phyloP scores from a whole-genome alignment of 2,797 vertebrate genomes.

The Coracias cyanogaster region DNA sequence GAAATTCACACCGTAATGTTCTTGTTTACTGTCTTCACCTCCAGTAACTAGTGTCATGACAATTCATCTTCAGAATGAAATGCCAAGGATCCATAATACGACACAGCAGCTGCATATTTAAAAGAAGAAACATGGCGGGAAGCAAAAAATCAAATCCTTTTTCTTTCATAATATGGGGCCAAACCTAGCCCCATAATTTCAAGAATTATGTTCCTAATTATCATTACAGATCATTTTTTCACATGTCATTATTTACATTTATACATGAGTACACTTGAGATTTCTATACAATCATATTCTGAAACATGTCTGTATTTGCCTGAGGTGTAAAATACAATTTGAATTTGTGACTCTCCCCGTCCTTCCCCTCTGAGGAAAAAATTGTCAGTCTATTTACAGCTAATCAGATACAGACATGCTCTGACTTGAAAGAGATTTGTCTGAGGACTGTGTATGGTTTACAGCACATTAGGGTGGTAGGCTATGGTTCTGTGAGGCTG shows the following conservation, averaged over 20 bases:
- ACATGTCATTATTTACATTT: neutral
- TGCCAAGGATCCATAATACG: neutral
- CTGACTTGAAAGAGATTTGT: constrained; percentile 14
- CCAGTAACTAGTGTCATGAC: neutral
- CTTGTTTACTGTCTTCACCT: neutral
- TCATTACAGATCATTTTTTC: neutral
- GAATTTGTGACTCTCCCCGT: neutral
- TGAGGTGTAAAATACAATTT: constrained; percentile 1
- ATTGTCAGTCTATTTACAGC: constrained; percentile 5
- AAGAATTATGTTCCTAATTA: neutral
- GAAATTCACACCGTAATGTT: neutral
- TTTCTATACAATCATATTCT: neutral
- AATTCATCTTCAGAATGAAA: constrained; percentile 3
- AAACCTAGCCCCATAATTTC: neutral
- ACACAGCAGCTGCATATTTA: neutral
- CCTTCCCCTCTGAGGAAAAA: constrained; percentile 1
- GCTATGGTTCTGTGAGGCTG: neutral
- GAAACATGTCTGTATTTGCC: neutral
- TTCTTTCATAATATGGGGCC: neutral
- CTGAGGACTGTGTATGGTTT: neutral
- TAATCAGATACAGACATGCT: constrained; percentile 1
- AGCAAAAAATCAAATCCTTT: neutral
- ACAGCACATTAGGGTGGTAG: neutral
- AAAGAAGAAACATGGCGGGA: neutral
- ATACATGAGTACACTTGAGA: neutral